Evolutionary conservation across 2,113 vertebrate species (phyloP).

Genomic region (Hypanus sabinus): DNA sequence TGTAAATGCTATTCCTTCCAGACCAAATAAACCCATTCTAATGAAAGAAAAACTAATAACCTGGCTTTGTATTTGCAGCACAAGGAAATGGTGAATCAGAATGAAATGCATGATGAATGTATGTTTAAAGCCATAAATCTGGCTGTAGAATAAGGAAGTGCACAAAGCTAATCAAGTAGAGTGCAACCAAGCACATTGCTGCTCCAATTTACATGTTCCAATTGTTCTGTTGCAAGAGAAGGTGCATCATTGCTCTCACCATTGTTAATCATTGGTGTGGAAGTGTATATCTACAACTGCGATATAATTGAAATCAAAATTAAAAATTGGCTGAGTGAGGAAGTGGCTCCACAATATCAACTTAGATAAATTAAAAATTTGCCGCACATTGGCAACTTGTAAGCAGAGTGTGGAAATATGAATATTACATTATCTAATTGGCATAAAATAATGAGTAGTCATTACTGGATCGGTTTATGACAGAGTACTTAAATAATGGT

Average conservation of each 20-base stretch:
- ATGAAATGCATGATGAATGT: slow-evolving; percentile 21
- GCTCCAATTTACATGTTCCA: neutral
- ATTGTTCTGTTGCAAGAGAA: slow-evolving; percentile 2
- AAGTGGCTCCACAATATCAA: neutral
- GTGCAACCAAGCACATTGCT: neutral
- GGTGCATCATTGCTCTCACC: neutral
- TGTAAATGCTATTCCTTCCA: slow-evolving; percentile 26
- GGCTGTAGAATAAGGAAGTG: neutral
- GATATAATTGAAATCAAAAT: slow-evolving; percentile 1
- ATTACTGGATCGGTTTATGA: too few species aligned
- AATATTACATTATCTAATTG: neutral
- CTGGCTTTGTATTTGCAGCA: slow-evolving; percentile 19
- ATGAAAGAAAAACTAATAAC: slow-evolving; percentile 37
- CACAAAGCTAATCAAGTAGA: slow-evolving; percentile 34
- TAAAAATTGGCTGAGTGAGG: neutral
- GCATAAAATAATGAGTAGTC: neutral
- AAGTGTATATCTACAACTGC: neutral
- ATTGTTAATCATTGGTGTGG: neutral
- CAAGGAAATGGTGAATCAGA: neutral
- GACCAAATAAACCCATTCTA: slow-evolving; percentile 31
- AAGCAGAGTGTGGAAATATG: neutral
- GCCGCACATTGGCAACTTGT: neutral
- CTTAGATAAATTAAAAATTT: neutral
- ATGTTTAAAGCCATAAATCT: slow-evolving; percentile 29
- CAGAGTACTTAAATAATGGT: neutral